Conservation (phyloP, 2,888 invertebrate species). For the Stegophylla sp. region DNA sequence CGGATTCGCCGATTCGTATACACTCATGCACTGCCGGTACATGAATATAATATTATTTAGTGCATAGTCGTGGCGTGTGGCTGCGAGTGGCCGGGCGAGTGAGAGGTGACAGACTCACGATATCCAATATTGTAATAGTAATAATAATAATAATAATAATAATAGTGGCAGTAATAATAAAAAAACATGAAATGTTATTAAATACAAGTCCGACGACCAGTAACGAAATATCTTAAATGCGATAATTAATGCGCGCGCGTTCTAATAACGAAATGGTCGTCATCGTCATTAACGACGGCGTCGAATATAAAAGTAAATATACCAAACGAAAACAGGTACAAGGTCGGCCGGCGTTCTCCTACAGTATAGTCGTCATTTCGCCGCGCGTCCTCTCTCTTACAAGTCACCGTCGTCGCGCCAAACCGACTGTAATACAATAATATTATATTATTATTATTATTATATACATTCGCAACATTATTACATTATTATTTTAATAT, state of each 20-base stretch:
- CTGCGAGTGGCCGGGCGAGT: too few species aligned
- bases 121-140: too few species aligned
- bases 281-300: slow-evolving; percentile 38
- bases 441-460: not conserved
- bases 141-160: not conserved
- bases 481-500: not conserved
- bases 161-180: not conserved
- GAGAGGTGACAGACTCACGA: too few species aligned
- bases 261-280: slow-evolving; percentile 43
- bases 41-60: too few species aligned
- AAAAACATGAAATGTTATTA: not conserved
- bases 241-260: slow-evolving; percentile 37
- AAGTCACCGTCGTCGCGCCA: not conserved
- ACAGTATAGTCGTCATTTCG: not conserved
- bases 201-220: not conserved
- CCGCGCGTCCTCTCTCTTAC: not conserved
- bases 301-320: slow-evolving; percentile 30
- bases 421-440: not conserved
- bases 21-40: too few species aligned
- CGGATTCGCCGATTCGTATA: too few species aligned
- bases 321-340: slow-evolving; percentile 45
- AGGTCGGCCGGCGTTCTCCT: slow-evolving; percentile 39
- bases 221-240: slow-evolving; percentile 33
- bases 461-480: not conserved
- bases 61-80: too few species aligned